phyloP scores from a whole-genome alignment of 2,113 vertebrate genomes.

The Petrocephalus zakoni region DNA sequence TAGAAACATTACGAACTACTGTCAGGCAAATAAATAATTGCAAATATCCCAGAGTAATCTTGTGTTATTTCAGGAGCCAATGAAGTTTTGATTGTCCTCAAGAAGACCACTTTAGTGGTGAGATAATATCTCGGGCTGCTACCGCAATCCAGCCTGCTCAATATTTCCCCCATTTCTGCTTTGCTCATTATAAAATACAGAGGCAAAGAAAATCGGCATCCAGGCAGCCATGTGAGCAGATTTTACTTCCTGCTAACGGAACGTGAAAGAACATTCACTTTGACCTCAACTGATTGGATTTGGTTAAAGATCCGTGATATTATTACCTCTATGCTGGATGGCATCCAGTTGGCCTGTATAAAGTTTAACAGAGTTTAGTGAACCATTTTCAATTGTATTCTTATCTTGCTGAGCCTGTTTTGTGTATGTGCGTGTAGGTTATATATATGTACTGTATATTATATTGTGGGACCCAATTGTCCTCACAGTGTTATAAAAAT shows the following conservation, averaged over 20 bases:
- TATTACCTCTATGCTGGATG: neutral
- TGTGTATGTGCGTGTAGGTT: neutral
- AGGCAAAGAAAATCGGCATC: neutral
- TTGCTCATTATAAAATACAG: neutral
- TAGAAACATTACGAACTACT: neutral
- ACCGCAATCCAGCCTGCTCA: neutral
- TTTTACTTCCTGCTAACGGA: neutral
- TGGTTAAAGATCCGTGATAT: neutral
- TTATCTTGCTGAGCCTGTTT: slow-evolving; percentile 1
- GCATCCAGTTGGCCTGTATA: neutral
- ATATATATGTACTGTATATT: neutral
- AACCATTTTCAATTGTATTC: neutral
- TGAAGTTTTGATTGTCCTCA: neutral
- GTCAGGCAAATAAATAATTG: neutral
- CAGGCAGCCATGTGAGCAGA: neutral
- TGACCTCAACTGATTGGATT: neutral
- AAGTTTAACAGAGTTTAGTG: neutral
- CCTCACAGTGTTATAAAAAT: neutral
- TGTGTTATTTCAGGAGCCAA: neutral
- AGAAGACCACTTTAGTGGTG: neutral
- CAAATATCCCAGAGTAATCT: neutral
- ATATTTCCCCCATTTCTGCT: neutral
- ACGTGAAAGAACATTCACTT: neutral
- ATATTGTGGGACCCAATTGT: neutral
- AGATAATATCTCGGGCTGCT: neutral